Conservation (phyloP, 2,113 vertebrate genomes). For the Menura novaehollandiae region DNA sequence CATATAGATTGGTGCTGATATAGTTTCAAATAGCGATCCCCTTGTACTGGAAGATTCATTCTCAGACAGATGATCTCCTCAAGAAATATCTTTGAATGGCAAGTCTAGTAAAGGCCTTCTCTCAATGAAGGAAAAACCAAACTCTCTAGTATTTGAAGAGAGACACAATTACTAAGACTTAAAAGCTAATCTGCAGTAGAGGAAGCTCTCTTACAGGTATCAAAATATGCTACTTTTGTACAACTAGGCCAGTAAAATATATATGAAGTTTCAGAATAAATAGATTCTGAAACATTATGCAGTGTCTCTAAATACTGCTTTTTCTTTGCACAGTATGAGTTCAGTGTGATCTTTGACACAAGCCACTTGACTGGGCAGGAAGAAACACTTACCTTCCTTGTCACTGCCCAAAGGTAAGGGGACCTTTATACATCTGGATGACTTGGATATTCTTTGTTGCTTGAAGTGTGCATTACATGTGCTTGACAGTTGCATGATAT, state of each 20-base stretch:
- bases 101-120: neutral
- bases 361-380: slow-evolving; percentile 90
- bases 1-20: neutral
- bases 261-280: neutral
- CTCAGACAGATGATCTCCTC: neutral
- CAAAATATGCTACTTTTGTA: neutral
- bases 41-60: neutral
- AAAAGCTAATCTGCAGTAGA: neutral
- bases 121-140: neutral
- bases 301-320: neutral
- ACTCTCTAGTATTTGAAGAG: neutral
- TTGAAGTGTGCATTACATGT: neutral
- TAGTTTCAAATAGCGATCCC: neutral
- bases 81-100: neutral
- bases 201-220: neutral
- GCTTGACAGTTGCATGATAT: neutral
- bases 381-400: slow-evolving; percentile 82
- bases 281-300: neutral
- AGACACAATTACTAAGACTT: neutral
- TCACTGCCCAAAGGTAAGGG: slow-evolving; percentile 88
- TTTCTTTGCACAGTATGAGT: slow-evolving; percentile 82
- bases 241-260: neutral
- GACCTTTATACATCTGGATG: neutral
- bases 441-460: neutral
- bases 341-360: slow-evolving; percentile 95